Percentiles rank a stretch among this genome's conserved stretches.
Evolutionary conservation across 1,140 invertebrate species (phyloP).

Genomic region (Thaumetopoea pityocampa): DNA sequence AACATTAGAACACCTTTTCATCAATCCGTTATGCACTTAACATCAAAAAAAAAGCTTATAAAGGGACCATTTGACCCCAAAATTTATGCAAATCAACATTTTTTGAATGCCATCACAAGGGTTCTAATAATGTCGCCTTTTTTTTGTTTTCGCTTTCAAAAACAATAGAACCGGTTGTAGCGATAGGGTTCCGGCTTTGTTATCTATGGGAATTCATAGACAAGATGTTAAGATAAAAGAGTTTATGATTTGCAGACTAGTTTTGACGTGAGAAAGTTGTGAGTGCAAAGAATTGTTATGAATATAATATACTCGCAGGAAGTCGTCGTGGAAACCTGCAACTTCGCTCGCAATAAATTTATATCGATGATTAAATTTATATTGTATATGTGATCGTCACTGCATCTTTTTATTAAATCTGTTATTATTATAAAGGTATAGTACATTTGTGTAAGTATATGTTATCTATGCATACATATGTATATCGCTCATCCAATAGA

Average conservation of each 20-base stretch:
- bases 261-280: constrained; percentile 24
- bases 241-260: constrained; percentile 19
- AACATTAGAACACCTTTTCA: constrained; percentile 17
- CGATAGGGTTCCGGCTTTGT: constrained; percentile 13
- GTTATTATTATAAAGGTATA: too few relatives aligned
- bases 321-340: too few relatives aligned
- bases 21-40: constrained; percentile 18
- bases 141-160: constrained; percentile 27
- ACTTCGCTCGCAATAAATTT: too few relatives aligned
- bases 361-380: too few relatives aligned
- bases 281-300: constrained; percentile 1
- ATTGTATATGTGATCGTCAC: too few relatives aligned
- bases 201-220: constrained; percentile 27
- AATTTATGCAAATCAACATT: constrained; percentile 26
- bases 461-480: too few relatives aligned
- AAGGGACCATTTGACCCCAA: constrained; percentile 24
- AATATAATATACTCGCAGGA: too few relatives aligned
- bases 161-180: constrained; percentile 23
- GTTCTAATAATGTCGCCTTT: constrained; percentile 24
- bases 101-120: constrained; percentile 18
- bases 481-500: too few relatives aligned
- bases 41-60: constrained; percentile 18
- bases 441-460: too few relatives aligned
- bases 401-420: too few relatives aligned
- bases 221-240: constrained; percentile 30